Conservation (phyloP, 2,888 invertebrate genomes). For the Parapristionchus giblindavisi region DNA sequence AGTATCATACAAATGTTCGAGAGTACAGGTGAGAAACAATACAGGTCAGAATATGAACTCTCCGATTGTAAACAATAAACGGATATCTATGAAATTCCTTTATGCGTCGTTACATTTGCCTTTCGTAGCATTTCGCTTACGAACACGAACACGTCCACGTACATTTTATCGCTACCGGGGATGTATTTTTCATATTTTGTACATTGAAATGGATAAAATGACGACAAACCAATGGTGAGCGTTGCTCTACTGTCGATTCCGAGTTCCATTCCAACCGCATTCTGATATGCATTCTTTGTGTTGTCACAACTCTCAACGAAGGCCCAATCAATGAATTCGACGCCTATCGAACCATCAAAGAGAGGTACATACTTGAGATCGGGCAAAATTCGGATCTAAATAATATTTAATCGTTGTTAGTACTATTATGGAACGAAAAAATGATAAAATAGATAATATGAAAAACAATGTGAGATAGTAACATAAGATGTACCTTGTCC, state of each 20-base stretch:
- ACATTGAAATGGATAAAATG: no score
- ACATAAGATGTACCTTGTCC: constrained; percentile 37
- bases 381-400: constrained; percentile 52
- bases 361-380: constrained; percentile 53
- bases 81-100: no score
- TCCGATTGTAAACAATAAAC: no score
- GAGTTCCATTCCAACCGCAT: constrained; percentile 51
- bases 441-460: no score
- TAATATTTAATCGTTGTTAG: neutral
- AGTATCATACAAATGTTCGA: no score
- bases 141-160: no score
- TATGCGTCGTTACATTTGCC: no score
- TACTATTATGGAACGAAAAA: neutral
- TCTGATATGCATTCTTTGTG: constrained; percentile 34
- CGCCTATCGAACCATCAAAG: constrained; percentile 28
- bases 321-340: constrained; percentile 55
- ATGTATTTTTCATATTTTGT: no score
- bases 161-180: no score
- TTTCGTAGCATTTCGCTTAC: no score
- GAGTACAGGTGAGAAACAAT: no score
- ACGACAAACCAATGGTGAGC: constrained; percentile 45
- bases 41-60: no score
- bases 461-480: neutral
- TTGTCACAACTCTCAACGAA: constrained; percentile 50
- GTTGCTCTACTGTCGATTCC: constrained; percentile 56